Evolutionary conservation across 1,140 invertebrate species (phyloP), one percentile per base, ranked within the genome.

Genomic region (Helicoverpa zea): DNA sequence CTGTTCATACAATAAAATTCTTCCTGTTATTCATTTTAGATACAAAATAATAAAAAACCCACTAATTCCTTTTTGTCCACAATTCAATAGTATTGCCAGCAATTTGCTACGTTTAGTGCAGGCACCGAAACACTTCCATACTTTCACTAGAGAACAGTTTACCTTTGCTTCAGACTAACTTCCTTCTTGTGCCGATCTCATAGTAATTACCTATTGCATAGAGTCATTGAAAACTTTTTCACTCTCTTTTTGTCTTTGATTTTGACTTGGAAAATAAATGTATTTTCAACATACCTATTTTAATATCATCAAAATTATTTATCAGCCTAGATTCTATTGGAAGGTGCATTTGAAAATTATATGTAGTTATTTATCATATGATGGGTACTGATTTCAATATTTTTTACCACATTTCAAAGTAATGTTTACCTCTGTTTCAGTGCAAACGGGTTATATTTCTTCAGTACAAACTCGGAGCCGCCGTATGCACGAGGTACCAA

Each of bases 401-500:
- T 23, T 23, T 4, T 54, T 11, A 54, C 51, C 51, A 16, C n/a
- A 52, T 3, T 14, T 3, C 4, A 2, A 23, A 23, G 0, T 11
- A 1, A 11, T 14, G 23, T 54, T 66, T 52, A 58, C 12, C 35
- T 86, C 85, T 72, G 29, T 94, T 94, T 78, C 90, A 95, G 95
- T 78, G 91, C 91, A 5, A 90, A 85, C 16, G 97, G 96, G 35
- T 85, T 95, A 1, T 97, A 95, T 82, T 97, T 96, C 85, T 92
- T 97, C 3, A 86, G 83, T 72, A 97, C 97, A 0, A 95, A 94
- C 82, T 90, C 92, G 3, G 87, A 95, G n/a, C 29, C 95, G 1
- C 96, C 97, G 0, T 97, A 93, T 83, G 96, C 96, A 0, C 81
- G 89, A 52, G 95, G 95, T 5, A 35, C 82, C 2, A 83, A 76